These are phyloP conservation scores for Xenopus borealis DNA, from an alignment of 2,113 vertebrate species.

Conservation along the genomic window DNA sequence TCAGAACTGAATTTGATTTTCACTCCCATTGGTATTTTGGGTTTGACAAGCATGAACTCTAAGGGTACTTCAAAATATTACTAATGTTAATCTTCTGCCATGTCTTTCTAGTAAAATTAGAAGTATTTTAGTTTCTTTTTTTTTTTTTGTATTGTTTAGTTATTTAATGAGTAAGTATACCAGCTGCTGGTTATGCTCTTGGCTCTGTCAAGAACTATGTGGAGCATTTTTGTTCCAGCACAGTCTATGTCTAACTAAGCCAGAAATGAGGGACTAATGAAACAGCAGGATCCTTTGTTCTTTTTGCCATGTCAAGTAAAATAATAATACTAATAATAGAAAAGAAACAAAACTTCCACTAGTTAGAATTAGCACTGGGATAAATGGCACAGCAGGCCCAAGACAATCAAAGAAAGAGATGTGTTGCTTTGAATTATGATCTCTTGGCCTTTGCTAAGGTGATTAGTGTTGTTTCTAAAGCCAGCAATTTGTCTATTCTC, in stretches of 20 bases:
- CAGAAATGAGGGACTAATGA: slow-evolving; percentile 15
- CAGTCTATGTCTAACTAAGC: not conserved
- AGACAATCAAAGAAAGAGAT: slow-evolving; percentile 23
- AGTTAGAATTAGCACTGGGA: slow-evolving; percentile 8
- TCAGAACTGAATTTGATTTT: not conserved
- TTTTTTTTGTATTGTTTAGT: too few species aligned
- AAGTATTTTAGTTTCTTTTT: too few species aligned
- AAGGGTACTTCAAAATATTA: not conserved
- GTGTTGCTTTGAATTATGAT: slow-evolving; percentile 15
- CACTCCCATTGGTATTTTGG: not conserved
- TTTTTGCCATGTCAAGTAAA: slow-evolving; percentile 5
- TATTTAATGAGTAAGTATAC: not conserved
- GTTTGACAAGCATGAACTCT: not conserved
- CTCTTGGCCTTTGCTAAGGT: slow-evolving; percentile 10
- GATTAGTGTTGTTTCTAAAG: slow-evolving; percentile 15
- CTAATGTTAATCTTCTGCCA: not conserved
- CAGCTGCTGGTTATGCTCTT: not conserved
- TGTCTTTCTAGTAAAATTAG: not conserved
- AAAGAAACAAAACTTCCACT: not conserved
- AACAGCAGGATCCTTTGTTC: slow-evolving; percentile 2
- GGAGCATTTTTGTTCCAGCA: not conserved
- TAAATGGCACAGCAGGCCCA: slow-evolving; percentile 4
- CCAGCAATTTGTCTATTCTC: slow-evolving; percentile 8
- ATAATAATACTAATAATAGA: slow-evolving; percentile 11
- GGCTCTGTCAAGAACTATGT: slow-evolving; percentile 3